These are phyloP conservation scores for Aurelia sp. DNA, from an alignment of 30 jellyfish, hydroid and myxozoan species.

Conservation along the genomic window DNA sequence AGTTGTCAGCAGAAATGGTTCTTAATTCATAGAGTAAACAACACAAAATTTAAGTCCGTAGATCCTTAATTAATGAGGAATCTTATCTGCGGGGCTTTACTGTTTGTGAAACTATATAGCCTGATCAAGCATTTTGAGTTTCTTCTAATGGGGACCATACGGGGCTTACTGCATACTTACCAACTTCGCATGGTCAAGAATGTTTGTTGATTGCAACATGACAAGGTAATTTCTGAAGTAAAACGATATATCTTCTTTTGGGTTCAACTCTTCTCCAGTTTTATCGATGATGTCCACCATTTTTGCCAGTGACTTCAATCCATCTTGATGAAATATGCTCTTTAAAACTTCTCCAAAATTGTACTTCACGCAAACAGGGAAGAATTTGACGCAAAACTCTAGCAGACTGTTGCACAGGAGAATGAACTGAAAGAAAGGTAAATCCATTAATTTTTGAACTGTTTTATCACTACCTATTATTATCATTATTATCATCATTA, in stretches of 20 bases:
- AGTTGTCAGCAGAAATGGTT: too few species aligned
- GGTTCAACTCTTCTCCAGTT: constrained; percentile 47
- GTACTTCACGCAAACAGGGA: constrained; percentile 61
- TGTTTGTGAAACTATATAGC: too few species aligned
- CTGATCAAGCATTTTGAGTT: too few species aligned
- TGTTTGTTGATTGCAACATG: constrained; percentile 44
- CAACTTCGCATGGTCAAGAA: constrained; percentile 9
- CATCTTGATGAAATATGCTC: constrained; percentile 48
- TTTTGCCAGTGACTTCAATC: constrained; percentile 57
- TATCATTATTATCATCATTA: too few species aligned
- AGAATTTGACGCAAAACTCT: constrained; percentile 70
- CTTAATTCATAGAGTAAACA: too few species aligned
- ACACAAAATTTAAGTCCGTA: too few species aligned
- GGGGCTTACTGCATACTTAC: neutral
- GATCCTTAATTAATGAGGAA: too few species aligned
- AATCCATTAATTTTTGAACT: too few species aligned
- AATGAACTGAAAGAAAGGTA: constrained; percentile 52
- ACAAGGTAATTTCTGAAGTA: constrained; percentile 42
- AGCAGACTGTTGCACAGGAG: constrained; percentile 83
- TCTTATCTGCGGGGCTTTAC: too few species aligned
- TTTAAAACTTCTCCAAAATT: constrained; percentile 44
- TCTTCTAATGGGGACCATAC: too few species aligned
- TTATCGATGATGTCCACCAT: constrained; percentile 30
- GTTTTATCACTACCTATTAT: too few species aligned
- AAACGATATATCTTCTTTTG: constrained; percentile 37